Percentiles rank a stretch among this genome's conserved stretches.
Conservation (phyloP, 2,113 vertebrate genomes). For the Gallinago media region DNA sequence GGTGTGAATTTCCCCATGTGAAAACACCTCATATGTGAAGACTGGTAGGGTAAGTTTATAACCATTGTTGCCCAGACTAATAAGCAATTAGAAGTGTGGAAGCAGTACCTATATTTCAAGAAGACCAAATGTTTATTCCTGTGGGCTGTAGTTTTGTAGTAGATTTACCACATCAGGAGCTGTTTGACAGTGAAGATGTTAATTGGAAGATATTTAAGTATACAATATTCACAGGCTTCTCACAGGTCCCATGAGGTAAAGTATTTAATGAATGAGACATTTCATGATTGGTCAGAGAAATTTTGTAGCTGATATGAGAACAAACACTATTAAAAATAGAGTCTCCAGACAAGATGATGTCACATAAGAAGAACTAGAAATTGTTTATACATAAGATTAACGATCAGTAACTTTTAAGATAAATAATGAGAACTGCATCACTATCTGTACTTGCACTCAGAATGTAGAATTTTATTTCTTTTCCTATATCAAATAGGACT, state of each 20-base stretch:
- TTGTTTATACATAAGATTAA: background rate
- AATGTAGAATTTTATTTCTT: background rate
- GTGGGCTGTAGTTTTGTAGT: background rate
- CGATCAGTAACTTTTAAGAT: background rate
- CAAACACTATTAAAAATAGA: background rate
- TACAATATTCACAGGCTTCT: background rate
- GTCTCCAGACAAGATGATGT: background rate
- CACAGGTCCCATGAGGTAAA: background rate
- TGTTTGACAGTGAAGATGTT: fast-evolving
- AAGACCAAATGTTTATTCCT: background rate
- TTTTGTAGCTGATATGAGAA: background rate
- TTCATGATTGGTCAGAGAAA: background rate
- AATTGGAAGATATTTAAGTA: background rate
- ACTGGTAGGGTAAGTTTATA: background rate
- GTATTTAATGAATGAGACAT: background rate
- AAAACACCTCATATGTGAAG: background rate
- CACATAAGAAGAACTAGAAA: background rate
- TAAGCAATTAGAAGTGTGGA: background rate
- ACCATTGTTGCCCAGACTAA: background rate
- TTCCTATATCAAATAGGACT: background rate
- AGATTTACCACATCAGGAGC: background rate
- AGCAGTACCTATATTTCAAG: background rate
- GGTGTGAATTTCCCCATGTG: fast-evolving
- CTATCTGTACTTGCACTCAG: background rate
- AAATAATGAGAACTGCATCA: background rate